phyloP scores from a whole-genome alignment of 1,140 invertebrate species.

The Solen grandis region DNA sequence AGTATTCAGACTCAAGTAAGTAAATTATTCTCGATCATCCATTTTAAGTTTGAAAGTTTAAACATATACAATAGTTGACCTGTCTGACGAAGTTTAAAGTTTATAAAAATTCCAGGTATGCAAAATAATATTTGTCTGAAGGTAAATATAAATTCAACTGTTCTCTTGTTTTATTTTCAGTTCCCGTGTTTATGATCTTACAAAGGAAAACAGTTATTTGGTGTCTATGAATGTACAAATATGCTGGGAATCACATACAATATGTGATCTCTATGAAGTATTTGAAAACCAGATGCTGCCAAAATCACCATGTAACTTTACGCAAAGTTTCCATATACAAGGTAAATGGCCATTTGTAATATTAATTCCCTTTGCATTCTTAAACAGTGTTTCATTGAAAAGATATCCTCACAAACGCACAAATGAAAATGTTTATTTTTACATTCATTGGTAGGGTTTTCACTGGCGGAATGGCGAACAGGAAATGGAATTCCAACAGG shows the following conservation, averaged over 20 bases:
- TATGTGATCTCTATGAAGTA: neutral
- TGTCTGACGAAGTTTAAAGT: neutral
- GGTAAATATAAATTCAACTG: too few relatives aligned
- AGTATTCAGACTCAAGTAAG: neutral
- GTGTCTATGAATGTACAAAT: neutral
- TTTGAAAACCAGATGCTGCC: neutral
- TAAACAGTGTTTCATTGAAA: neutral
- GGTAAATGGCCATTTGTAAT: too few relatives aligned
- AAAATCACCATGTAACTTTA: neutral
- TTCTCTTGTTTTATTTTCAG: neutral
- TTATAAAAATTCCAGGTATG: neutral
- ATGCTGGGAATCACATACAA: neutral
- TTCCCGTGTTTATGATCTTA: neutral
- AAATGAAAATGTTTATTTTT: too few relatives aligned
- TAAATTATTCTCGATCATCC: too few relatives aligned
- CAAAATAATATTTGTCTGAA: too few relatives aligned
- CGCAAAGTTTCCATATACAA: neutral
- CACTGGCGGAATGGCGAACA: too few relatives aligned
- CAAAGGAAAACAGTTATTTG: neutral
- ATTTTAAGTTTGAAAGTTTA: too few relatives aligned
- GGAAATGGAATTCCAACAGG: too few relatives aligned
- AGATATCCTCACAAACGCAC: too few relatives aligned
- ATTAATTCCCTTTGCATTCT: too few relatives aligned
- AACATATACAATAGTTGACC: too few relatives aligned
- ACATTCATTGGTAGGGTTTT: too few relatives aligned